These are phyloP conservation scores for Diplogasteroides magnus DNA, from an alignment of 1,140 invertebrate genomes.

Conservation along the genomic window DNA sequence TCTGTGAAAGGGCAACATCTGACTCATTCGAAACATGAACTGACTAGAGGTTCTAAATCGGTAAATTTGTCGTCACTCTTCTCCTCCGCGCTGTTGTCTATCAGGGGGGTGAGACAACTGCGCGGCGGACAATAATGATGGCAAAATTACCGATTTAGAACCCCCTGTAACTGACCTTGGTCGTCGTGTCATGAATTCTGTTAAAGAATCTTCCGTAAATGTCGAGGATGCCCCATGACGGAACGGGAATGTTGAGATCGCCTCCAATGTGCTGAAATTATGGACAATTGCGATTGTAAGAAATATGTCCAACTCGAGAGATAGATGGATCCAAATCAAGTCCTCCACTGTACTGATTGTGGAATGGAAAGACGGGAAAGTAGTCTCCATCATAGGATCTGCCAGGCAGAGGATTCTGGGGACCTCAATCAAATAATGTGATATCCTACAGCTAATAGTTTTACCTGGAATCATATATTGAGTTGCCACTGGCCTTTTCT, in stretches of 20 bases:
- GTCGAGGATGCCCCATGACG: conserved; percentile 26
- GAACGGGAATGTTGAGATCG: conserved; percentile 21
- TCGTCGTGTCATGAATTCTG: conserved; percentile 16
- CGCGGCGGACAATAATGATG: too few species aligned
- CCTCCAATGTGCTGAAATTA: conserved; percentile 32
- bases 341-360: conserved; percentile 38
- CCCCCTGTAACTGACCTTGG: too few species aligned
- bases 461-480: conserved; percentile 24
- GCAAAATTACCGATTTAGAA: too few species aligned
- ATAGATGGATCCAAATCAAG: conserved; percentile 37
- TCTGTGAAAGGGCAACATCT: conserved; percentile 1
- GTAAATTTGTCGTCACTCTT: too few species aligned
- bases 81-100: too few species aligned
- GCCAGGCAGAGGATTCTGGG: conserved; percentile 36
- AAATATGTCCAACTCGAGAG: conserved; percentile 23
- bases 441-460: background rate
- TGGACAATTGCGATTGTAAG: too few species aligned
- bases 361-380: conserved; percentile 37
- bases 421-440: conserved; percentile 17
- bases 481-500: conserved; percentile 10
- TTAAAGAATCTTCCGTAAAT: conserved; percentile 22
- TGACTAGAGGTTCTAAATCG: too few species aligned
- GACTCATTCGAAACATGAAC: too few species aligned
- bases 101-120: too few species aligned
- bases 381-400: conserved; percentile 32